Conservation (phyloP, 2,888 invertebrate genomes). For the Drosophila limbata region DNA sequence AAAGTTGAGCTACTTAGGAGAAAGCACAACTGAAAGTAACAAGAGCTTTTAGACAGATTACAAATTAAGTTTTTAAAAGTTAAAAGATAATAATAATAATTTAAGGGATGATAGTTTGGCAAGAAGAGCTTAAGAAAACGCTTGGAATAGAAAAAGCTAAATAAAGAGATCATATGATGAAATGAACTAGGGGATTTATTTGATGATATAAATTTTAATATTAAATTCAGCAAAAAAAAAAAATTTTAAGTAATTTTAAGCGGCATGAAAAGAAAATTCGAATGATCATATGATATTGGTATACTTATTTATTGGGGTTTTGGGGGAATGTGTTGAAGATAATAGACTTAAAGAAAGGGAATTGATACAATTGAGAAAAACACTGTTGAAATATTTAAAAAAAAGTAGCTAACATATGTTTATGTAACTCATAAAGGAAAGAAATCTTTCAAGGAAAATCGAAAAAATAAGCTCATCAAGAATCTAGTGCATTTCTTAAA, state of each 20-base stretch:
- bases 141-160: background rate
- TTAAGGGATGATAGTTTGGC: background rate
- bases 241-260: no score
- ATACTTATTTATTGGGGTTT: background rate
- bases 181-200: background rate
- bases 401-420: background rate
- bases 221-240: no score
- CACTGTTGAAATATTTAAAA: background rate
- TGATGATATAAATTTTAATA: no score
- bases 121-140: background rate
- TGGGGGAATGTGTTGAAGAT: background rate
- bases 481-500: constrained; percentile 1
- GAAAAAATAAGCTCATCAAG: background rate
- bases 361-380: background rate
- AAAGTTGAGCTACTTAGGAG: constrained; percentile 3
- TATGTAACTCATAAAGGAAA: background rate
- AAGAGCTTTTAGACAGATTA: constrained; percentile 4
- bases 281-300: background rate
- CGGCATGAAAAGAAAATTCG: background rate
- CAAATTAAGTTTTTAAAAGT: constrained; percentile 2
- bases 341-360: background rate
- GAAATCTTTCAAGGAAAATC: background rate
- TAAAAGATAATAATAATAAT: no score
- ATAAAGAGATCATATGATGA: background rate
- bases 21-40: constrained; percentile 16